Conservation (phyloP, 2,888 invertebrate species). For the Toxonevra muliebris region DNA sequence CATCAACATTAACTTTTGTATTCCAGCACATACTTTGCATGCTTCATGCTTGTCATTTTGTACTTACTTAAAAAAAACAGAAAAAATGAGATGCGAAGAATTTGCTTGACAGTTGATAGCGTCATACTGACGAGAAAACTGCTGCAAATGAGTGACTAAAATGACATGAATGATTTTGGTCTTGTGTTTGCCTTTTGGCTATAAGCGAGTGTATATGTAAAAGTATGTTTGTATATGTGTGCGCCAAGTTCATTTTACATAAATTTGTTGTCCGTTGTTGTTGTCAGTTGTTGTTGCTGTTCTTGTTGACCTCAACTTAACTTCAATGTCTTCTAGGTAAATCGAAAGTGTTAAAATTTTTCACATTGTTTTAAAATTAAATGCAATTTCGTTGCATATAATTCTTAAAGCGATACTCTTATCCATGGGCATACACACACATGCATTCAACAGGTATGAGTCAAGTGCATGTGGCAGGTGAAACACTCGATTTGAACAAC, state of each 20-base stretch:
- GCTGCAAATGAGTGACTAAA: background rate
- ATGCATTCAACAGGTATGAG: too few relatives aligned
- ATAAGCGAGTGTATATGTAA: background rate
- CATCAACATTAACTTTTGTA: too few relatives aligned
- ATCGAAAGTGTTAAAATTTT: too few relatives aligned
- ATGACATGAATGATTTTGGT: slow-evolving; percentile 1
- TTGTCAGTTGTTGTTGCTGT: slow-evolving; percentile 11
- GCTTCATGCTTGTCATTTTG: background rate
- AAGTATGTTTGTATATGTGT: background rate
- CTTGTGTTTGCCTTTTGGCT: slow-evolving; percentile 14
- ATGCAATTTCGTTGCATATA: too few relatives aligned
- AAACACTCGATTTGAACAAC: too few relatives aligned
- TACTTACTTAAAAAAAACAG: background rate
- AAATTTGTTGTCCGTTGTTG: too few relatives aligned
- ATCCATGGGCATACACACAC: too few relatives aligned
- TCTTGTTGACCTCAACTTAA: slow-evolving; percentile 3
- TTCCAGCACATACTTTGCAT: background rate
- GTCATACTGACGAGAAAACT: background rate
- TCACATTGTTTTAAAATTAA: too few relatives aligned
- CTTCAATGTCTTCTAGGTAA: too few relatives aligned
- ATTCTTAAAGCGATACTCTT: too few relatives aligned
- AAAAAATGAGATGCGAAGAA: background rate
- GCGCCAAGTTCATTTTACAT: background rate
- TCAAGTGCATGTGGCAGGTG: too few relatives aligned
- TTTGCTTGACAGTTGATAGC: background rate